Evolutionary conservation across 2,113 vertebrate species (phyloP).

Genomic region (Megatriorchis doriae): DNA sequence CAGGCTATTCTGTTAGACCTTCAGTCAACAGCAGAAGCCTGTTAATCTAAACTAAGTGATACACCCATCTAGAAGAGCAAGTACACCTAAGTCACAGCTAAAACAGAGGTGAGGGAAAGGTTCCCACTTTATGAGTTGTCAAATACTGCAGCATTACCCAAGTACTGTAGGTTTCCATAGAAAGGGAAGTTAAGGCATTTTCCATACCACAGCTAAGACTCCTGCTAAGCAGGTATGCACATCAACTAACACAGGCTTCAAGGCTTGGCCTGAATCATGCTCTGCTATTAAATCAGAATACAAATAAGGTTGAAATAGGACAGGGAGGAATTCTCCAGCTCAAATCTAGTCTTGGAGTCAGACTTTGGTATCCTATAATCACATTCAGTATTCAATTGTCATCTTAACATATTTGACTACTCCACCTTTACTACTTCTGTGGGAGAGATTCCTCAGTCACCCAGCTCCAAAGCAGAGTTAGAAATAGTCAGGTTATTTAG

Average conservation of each 20-base stretch:
- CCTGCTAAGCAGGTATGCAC: background rate
- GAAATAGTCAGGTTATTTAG: background rate
- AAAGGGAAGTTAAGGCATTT: background rate
- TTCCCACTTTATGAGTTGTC: background rate
- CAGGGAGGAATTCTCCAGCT: background rate
- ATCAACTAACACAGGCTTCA: background rate
- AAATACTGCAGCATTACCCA: background rate
- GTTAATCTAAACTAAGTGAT: background rate
- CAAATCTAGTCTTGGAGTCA: background rate
- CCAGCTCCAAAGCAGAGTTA: background rate
- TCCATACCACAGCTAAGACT: background rate
- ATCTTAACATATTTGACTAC: background rate
- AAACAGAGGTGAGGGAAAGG: background rate
- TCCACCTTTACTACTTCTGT: background rate
- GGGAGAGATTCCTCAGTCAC: background rate
- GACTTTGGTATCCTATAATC: background rate
- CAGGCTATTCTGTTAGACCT: background rate
- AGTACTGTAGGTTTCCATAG: background rate
- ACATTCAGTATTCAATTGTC: background rate
- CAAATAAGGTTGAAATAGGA: background rate
- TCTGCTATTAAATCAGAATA: background rate
- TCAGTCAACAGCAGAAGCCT: background rate
- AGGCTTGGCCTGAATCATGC: background rate
- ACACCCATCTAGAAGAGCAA: background rate
- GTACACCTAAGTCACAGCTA: background rate